Percentiles rank a stretch among this genome's conserved stretches.
phyloP scores from a whole-genome alignment of 2,797 vertebrate genomes.

The Chelon auratus region DNA sequence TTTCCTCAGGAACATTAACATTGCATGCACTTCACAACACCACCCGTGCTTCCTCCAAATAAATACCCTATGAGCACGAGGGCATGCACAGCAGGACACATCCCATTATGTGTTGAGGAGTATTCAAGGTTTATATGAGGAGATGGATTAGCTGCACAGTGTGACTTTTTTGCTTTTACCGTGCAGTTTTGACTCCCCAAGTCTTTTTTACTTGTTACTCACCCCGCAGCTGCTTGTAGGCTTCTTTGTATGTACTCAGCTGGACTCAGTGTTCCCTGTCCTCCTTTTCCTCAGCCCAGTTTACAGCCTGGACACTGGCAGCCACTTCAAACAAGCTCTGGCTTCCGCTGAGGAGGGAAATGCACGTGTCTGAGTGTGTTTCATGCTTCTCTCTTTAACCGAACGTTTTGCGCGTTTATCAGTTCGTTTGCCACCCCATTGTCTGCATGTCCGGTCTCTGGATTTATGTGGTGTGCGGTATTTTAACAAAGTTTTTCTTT shows the following conservation, averaged over 20 bases:
- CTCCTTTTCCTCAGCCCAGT: constrained; percentile 43
- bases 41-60: constrained; percentile 6
- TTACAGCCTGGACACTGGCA: constrained; percentile 57
- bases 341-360: constrained; percentile 27
- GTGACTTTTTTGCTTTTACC: constrained; percentile 21
- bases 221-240: constrained; percentile 53
- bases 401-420: background rate
- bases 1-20: constrained; percentile 26
- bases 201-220: constrained; percentile 27
- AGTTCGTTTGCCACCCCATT: background rate
- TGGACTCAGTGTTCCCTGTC: constrained; percentile 56
- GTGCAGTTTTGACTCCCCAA: constrained; percentile 34
- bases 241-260: constrained; percentile 63
- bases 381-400: background rate
- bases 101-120: constrained; percentile 1
- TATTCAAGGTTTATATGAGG: constrained; percentile 15
- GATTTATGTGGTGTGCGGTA: no score
- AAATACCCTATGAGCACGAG: constrained; percentile 2
- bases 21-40: constrained; percentile 13
- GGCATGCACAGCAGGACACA: background rate
- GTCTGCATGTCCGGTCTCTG: background rate
- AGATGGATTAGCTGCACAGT: constrained; percentile 16
- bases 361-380: constrained; percentile 39
- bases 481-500: no score
- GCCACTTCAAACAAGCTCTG: constrained; percentile 57